Base-by-base conservation (phyloP, 64 coral and sea anemone species). In the Actinia equina region DNA sequence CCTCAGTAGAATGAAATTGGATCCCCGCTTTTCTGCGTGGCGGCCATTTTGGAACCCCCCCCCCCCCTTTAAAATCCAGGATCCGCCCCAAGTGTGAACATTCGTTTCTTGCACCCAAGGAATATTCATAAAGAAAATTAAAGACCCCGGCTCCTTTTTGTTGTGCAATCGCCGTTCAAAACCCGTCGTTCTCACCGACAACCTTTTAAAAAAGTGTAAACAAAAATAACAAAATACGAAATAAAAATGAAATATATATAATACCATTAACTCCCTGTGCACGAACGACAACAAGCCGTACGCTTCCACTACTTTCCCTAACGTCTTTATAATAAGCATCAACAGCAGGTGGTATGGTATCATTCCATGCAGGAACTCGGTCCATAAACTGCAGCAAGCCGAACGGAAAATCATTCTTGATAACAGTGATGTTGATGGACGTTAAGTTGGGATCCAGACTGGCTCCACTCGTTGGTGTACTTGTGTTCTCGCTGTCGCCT, bases 401-500 rank as follows among this genome's bases (percentile, higher is more conserved):
- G 59, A 90, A 88, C 0, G 96, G 96, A 42, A 89, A 67, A 43
- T 99, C 93, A 82, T 87, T 99, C 19, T 77, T 53, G 70, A 82
- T 43, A 25, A 98, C 92, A 11, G 93, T 99, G 65, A 99, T 90
- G 55, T 95, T 95, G 20, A 92, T 87, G 18, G 52, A 86, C 52
- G 93, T 95, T 23, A 82, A 95, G 42, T 77, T 84, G 23, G 90
- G 74, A 43, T 71, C 83, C 43, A 99, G 20, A n/a, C 93, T 99
- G 15, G 97, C 97, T 69, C 93, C 97, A 71, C 97, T 99, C 4
- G 90, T 95, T 4, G 97, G 53, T 62, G 93, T 99, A 27, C 97
- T 99, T 0, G 57, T 59, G 6, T 62, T 52, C 64, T 88, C 91
- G 7, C 88, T 90, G 44, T 99, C 97, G 37, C 59, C 83, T 60